Percentiles rank a stretch among this genome's conserved stretches.
Conservation (phyloP, 2,888 invertebrate genomes). For the Mantis religiosa region DNA sequence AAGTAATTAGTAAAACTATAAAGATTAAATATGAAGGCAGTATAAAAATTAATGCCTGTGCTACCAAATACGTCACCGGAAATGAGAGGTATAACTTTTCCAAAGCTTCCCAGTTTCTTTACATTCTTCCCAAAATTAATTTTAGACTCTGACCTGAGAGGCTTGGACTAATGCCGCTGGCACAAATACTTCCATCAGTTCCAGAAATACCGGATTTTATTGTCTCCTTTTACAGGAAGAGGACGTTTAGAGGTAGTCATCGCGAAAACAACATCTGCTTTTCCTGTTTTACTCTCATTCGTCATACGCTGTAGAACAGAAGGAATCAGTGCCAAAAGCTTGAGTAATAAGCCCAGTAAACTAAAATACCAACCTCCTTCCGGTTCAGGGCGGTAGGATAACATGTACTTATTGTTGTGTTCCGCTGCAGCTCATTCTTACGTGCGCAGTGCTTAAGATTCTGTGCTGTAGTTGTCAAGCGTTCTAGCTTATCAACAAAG, state of each 20-base stretch:
- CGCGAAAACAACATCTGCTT: neutral
- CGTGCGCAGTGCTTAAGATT: no score
- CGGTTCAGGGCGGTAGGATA: no score
- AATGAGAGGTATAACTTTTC: no score
- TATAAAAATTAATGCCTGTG: no score
- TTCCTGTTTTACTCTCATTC: neutral
- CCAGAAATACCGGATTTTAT: neutral
- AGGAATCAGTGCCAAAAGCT: neutral
- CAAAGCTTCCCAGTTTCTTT: no score
- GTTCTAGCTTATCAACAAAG: no score
- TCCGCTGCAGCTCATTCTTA: no score
- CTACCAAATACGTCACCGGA: no score
- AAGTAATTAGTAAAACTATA: no score
- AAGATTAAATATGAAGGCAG: no score
- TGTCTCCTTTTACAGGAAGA: neutral
- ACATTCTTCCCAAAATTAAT: neutral
- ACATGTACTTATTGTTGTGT: no score
- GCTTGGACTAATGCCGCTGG: neutral
- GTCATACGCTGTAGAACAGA: neutral
- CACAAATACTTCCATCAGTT: neutral
- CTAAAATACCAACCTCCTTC: neutral
- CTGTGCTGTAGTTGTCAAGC: no score
- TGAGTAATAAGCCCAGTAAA: neutral
- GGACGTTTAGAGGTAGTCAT: neutral
- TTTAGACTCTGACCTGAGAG: neutral